Evolutionary conservation across 2,888 invertebrate species (phyloP).

Genomic region (Andrena haemorrhoa): DNA sequence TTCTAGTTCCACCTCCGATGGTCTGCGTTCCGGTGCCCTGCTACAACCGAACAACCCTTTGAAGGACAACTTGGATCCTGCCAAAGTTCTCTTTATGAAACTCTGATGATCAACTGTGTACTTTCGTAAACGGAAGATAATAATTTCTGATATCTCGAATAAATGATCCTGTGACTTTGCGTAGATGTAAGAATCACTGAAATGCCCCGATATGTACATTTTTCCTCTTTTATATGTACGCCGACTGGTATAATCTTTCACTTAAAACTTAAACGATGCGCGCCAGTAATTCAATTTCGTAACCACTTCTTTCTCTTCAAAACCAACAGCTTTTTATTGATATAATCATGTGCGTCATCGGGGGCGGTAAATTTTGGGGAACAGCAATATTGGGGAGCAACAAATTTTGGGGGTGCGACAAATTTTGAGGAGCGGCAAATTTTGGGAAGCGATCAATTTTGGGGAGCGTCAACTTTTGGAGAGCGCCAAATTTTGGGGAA

Average conservation of each 20-base stretch:
- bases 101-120: not conserved
- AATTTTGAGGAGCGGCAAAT: too few species aligned
- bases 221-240: conserved; percentile 57
- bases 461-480: too few species aligned
- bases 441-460: too few species aligned
- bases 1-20: conserved; percentile 60
- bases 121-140: not conserved
- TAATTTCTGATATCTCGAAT: not conserved
- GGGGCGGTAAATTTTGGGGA: too few species aligned
- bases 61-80: conserved; percentile 1
- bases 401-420: too few species aligned
- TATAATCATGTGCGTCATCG: not conserved
- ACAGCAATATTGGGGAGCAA: too few species aligned
- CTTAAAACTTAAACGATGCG: not conserved
- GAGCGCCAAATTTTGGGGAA: too few species aligned
- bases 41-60: conserved; percentile 21
- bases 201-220: conserved; percentile 18
- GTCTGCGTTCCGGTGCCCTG: conserved; percentile 15
- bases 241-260: conserved; percentile 13
- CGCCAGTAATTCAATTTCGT: conserved; percentile 38
- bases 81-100: not conserved
- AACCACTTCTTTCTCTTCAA: conserved; percentile 27
- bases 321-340: not conserved
- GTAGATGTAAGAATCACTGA: not conserved
- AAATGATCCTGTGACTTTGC: not conserved